These are phyloP conservation scores for Aphidius colemani DNA, from an alignment of 2,888 invertebrate genomes.

Conservation along the genomic window DNA sequence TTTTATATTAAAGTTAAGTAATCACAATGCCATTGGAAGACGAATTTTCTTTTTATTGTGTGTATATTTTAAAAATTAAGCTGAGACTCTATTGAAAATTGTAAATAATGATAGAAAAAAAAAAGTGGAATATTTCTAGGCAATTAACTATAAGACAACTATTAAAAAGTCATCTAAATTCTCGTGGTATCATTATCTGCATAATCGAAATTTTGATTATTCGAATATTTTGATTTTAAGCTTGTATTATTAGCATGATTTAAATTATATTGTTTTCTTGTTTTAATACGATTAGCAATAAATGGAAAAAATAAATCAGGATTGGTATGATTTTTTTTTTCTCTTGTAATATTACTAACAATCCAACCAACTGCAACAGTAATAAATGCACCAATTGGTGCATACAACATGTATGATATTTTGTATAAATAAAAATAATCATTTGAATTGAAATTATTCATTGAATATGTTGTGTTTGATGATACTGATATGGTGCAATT, in stretches of 20 bases:
- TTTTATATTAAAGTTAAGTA: no score
- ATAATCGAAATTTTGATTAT: no score
- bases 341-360: conserved; percentile 54
- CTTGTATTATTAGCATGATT: no score
- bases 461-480: not conserved
- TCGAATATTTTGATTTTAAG: no score
- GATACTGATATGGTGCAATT: conserved; percentile 61
- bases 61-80: conserved; percentile 32
- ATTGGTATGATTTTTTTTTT: conserved; percentile 34
- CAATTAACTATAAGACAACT: no score
- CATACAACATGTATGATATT: conserved; percentile 81
- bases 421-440: conserved; percentile 49
- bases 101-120: no score
- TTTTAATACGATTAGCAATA: conserved; percentile 42
- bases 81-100: no score
- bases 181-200: not conserved
- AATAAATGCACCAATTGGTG: conserved; percentile 74
- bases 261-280: conserved; percentile 24
- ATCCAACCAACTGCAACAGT: conserved; percentile 74
- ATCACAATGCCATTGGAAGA: no score
- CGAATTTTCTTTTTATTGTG: conserved; percentile 14
- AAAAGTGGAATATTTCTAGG: no score
- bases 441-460: conserved; percentile 25
- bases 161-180: no score
- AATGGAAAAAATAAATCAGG: conserved; percentile 50